A percentile compares a stretch with the other conserved stretches of the same genome.
Evolutionary conservation across 1,140 invertebrate genomes (phyloP).

Genomic region (Pemphigus obesinymphae): DNA sequence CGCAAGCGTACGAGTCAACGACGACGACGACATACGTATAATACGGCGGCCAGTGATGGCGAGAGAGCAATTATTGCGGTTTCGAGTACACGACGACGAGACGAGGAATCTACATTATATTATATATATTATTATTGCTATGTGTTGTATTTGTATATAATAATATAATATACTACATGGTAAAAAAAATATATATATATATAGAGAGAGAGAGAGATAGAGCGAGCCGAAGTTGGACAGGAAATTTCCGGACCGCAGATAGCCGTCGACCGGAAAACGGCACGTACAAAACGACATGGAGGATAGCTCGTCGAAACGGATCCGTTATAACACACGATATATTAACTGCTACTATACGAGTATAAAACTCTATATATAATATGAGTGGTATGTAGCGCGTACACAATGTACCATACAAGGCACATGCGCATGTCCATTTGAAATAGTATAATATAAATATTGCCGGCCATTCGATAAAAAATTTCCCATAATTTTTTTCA

Average conservation of each 20-base stretch:
- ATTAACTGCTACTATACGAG: background rate
- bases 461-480: too few species aligned
- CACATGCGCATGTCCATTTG: too few species aligned
- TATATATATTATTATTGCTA: background rate
- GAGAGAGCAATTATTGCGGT: background rate
- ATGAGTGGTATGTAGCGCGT: too few species aligned
- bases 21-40: background rate
- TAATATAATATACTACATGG: too few species aligned
- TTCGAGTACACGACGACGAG: background rate
- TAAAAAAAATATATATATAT: too few species aligned
- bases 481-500: too few species aligned
- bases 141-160: too few species aligned
- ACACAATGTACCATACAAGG: too few species aligned
- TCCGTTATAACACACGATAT: background rate
- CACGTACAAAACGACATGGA: background rate
- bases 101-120: background rate
- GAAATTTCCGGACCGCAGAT: background rate
- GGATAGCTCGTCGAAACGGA: background rate
- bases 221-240: background rate
- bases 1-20: background rate
- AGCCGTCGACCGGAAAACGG: background rate
- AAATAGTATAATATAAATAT: too few species aligned
- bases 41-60: background rate
- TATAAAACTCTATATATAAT: too few species aligned
- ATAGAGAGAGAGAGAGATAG: too few species aligned